Percentiles rank a stretch among this genome's conserved stretches.
These are phyloP conservation scores for Palythoa grandis DNA, from an alignment of 92 coral and sea anemone species.

Conservation along the genomic window DNA sequence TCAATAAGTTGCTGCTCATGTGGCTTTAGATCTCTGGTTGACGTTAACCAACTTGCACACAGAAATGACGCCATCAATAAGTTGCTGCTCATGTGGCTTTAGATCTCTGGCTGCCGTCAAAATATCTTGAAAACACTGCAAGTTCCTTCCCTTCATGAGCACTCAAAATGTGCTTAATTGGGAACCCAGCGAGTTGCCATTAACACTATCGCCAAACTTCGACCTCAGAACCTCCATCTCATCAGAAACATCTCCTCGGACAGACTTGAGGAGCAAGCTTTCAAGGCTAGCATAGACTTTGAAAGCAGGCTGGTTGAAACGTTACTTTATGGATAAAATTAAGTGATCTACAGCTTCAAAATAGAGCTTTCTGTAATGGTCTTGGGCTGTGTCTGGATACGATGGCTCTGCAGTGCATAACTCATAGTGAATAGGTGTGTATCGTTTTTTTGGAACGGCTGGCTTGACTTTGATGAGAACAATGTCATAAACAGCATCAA, in stretches of 20 bases:
- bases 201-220: slow-evolving; percentile 49
- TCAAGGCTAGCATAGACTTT: slow-evolving; percentile 50
- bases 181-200: slow-evolving; percentile 40
- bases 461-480: slow-evolving; percentile 51
- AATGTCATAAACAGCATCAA: slow-evolving; percentile 47
- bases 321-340: slow-evolving; percentile 40
- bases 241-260: slow-evolving; percentile 45
- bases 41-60: slow-evolving; percentile 57
- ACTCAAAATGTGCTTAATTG: slow-evolving; percentile 55
- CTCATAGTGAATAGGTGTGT: slow-evolving; percentile 47
- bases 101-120: slow-evolving; percentile 22
- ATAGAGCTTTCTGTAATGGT: slow-evolving; percentile 50
- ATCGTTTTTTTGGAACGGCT: slow-evolving; percentile 58
- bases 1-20: no score
- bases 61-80: slow-evolving; percentile 51
- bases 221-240: slow-evolving; percentile 48
- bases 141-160: slow-evolving; percentile 11
- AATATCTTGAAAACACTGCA: slow-evolving; percentile 51
- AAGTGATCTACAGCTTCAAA: slow-evolving; percentile 54
- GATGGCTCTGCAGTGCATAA: slow-evolving; percentile 43
- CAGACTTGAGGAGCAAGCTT: slow-evolving; percentile 46
- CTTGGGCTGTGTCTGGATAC: slow-evolving; percentile 52
- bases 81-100: slow-evolving; percentile 19
- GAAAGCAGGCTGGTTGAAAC: slow-evolving; percentile 61
- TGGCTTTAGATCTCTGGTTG: no score